phyloP scores from a whole-genome alignment of 2,797 vertebrate genomes.

The Miichthys miiuy region DNA sequence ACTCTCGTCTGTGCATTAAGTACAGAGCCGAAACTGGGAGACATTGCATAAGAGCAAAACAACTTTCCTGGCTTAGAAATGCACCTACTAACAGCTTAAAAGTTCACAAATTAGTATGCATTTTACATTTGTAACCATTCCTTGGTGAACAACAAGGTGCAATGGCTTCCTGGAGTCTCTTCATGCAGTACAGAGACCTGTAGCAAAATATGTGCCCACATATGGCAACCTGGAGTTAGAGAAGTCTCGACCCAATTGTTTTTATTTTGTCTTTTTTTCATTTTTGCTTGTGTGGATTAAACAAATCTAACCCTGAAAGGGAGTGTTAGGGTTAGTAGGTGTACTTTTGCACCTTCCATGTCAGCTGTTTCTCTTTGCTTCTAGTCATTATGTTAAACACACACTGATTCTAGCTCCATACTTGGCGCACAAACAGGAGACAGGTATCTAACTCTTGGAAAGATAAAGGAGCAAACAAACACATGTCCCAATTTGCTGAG shows the following conservation, averaged over 20 bases:
- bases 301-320: neutral
- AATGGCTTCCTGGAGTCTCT: neutral
- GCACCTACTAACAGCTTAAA: neutral
- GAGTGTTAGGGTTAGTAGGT: too few relatives aligned
- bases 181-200: neutral
- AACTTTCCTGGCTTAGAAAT: neutral
- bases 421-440: neutral
- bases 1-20: neutral
- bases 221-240: neutral
- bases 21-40: neutral
- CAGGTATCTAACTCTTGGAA: neutral
- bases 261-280: too few relatives aligned
- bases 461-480: neutral
- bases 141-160: too few relatives aligned
- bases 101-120: too few relatives aligned
- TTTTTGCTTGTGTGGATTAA: neutral
- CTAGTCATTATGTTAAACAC: neutral
- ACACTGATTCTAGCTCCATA: neutral
- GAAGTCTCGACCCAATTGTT: too few relatives aligned
- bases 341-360: neutral
- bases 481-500: conserved; percentile 1
- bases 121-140: too few relatives aligned
- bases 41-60: neutral
- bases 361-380: neutral
- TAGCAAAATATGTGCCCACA: neutral